phyloP scores from a whole-genome alignment of 2,888 invertebrate species.

The Frankliniella intonsa region DNA sequence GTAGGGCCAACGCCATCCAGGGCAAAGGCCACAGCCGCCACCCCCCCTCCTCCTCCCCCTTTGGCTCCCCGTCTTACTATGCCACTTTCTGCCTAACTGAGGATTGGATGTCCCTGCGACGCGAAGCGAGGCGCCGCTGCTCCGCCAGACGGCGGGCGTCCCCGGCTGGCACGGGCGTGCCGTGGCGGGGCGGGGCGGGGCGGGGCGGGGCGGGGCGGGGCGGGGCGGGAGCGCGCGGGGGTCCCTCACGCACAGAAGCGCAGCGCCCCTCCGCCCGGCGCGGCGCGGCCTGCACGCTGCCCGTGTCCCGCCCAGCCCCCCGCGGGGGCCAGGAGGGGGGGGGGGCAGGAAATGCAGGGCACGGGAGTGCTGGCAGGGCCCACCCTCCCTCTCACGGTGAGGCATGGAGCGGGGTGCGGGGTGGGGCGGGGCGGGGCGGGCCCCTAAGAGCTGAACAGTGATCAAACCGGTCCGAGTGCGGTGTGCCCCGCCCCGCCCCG shows the following conservation, averaged over 20 bases:
- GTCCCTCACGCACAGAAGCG: neutral
- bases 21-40: neutral
- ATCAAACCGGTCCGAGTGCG: no score
- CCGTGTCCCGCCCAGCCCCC: neutral
- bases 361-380: neutral
- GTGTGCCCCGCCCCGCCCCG: no score
- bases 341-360: neutral
- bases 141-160: neutral
- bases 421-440: no score
- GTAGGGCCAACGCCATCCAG: neutral
- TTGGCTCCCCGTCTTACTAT: no score
- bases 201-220: no score
- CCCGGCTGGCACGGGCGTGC: neutral
- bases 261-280: neutral
- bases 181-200: neutral
- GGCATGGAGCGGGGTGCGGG: neutral
- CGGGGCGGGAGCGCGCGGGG: neutral
- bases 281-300: neutral
- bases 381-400: neutral
- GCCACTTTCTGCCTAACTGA: neutral
- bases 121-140: neutral
- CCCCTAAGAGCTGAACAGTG: neutral
- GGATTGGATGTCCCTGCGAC: neutral
- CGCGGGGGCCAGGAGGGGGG: no score
- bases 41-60: neutral